Conservation (phyloP, 2,797 vertebrate genomes). For the Clarias fuscus region DNA sequence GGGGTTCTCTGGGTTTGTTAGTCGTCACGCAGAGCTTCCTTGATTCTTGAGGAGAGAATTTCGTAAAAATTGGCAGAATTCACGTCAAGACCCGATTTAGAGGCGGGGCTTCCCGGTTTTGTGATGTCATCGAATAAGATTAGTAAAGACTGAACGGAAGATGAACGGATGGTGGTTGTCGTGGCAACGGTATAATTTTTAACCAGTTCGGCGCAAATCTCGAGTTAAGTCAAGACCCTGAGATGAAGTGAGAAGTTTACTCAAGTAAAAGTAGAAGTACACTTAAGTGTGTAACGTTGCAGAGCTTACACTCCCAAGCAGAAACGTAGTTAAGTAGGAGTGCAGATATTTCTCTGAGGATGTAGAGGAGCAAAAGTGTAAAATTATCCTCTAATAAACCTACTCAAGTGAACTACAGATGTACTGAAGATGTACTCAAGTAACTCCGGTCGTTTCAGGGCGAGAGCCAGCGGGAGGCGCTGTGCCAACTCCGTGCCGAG, state of each 20-base stretch:
- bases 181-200: neutral
- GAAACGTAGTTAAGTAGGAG: too few species aligned
- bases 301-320: too few species aligned
- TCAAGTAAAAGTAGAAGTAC: too few species aligned
- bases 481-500: conserved; percentile 64
- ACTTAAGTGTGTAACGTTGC: too few species aligned
- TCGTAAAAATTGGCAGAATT: neutral
- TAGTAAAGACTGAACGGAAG: neutral
- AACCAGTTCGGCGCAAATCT: neutral
- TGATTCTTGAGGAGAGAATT: neutral
- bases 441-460: conserved; percentile 33
- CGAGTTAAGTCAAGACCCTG: neutral
- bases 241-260: neutral
- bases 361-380: too few species aligned
- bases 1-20: neutral
- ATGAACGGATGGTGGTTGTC: neutral
- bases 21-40: neutral
- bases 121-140: neutral
- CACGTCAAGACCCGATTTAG: too few species aligned
- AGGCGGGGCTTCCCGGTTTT: too few species aligned
- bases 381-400: too few species aligned
- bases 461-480: conserved; percentile 64
- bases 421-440: too few species aligned
- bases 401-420: too few species aligned
- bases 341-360: too few species aligned